Evolutionary conservation across 2,888 invertebrate species (phyloP).

Genomic region (Gortyna flavago): DNA sequence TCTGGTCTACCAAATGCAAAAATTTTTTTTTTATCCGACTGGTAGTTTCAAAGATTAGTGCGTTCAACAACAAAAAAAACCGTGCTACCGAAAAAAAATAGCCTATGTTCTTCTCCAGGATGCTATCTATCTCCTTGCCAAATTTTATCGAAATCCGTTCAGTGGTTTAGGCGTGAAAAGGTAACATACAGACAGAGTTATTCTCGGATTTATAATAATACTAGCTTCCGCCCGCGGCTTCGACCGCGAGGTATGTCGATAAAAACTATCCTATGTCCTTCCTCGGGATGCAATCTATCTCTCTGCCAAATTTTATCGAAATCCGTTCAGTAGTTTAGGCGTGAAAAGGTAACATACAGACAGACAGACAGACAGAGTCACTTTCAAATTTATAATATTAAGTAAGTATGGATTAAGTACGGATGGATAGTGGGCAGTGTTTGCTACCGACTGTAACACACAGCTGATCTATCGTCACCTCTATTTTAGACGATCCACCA

Average conservation of each 20-base stretch:
- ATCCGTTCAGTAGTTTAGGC: neutral
- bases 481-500: slow-evolving; percentile 78
- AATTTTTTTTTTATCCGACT: neutral
- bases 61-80: neutral
- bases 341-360: neutral
- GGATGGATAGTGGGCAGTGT: slow-evolving; percentile 70
- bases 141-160: neutral
- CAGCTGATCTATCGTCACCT: slow-evolving; percentile 76
- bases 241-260: no score
- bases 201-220: neutral
- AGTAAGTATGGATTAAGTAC: no score
- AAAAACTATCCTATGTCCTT: neutral
- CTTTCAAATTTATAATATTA: neutral
- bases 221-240: no score
- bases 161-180: neutral
- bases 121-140: neutral
- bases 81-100: neutral
- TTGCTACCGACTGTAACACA: slow-evolving; percentile 58
- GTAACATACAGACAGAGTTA: neutral
- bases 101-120: neutral
- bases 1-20: neutral
- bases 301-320: neutral
- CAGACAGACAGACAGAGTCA: no score
- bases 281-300: neutral
- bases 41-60: neutral